Evolutionary conservation across 1,140 invertebrate genomes (phyloP).

Genomic region (Drosophila tristis): DNA sequence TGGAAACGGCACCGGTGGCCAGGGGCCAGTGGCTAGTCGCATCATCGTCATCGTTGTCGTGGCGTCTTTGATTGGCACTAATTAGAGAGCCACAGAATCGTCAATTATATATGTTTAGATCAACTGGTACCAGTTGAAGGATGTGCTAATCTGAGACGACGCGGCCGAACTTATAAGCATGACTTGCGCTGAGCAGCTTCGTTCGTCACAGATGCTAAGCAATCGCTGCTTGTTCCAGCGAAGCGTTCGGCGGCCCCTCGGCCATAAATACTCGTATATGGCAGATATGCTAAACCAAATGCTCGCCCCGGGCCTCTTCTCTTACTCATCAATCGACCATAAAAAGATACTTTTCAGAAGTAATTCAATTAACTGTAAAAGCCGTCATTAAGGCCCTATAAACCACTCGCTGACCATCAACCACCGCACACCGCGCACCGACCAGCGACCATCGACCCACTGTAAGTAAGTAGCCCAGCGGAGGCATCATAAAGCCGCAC

Average conservation of each 20-base stretch:
- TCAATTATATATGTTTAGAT: slow-evolving; percentile 66
- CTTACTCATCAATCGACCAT: slow-evolving; percentile 58
- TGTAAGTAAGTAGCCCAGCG: slow-evolving; percentile 60
- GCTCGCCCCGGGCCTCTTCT: slow-evolving; percentile 3
- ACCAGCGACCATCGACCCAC: background rate
- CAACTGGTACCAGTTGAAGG: slow-evolving; percentile 78
- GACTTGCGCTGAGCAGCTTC: background rate
- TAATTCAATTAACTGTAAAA: slow-evolving; percentile 81
- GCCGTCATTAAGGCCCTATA: slow-evolving; percentile 69
- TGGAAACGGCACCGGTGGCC: slow-evolving; percentile 10
- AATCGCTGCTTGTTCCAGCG: slow-evolving; percentile 48
- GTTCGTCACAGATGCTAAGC: slow-evolving; percentile 52
- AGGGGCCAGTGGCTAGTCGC: background rate
- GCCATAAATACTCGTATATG: slow-evolving; percentile 22
- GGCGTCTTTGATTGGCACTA: slow-evolving; percentile 65
- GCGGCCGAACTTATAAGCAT: slow-evolving; percentile 6
- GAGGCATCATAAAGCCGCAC: slow-evolving; percentile 58
- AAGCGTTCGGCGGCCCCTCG: slow-evolving; percentile 6
- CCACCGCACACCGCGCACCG: background rate
- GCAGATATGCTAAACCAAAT: slow-evolving; percentile 22
- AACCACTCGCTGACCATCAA: slow-evolving; percentile 32
- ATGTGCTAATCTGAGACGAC: slow-evolving; percentile 66
- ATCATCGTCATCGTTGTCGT: slow-evolving; percentile 21
- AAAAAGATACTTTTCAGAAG: slow-evolving; percentile 34
- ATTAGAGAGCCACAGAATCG: slow-evolving; percentile 54